Conservation (phyloP, 2,797 vertebrate species). For the Coregonus suidteri region DNA sequence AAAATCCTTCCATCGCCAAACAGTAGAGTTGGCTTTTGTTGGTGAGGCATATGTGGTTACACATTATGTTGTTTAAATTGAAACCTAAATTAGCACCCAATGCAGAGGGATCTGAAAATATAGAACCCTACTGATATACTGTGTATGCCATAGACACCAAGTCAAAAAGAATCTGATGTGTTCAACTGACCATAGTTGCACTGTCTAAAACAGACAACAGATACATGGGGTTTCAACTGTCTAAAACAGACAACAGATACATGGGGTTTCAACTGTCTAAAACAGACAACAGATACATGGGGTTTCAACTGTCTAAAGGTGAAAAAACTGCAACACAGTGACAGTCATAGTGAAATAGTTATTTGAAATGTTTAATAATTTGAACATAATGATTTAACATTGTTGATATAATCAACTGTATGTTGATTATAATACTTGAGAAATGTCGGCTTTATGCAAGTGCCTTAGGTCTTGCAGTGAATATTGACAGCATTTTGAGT, state of each 20-base stretch:
- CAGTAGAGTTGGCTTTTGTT: not conserved
- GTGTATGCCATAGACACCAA: slow-evolving; percentile 15
- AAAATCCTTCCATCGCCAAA: slow-evolving; percentile 10
- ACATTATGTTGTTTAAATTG: not conserved
- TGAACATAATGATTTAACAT: too few relatives aligned
- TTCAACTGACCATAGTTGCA: slow-evolving; percentile 17
- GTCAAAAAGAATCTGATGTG: not conserved
- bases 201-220: slow-evolving; percentile 63
- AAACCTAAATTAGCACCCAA: not conserved
- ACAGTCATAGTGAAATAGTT: too few relatives aligned
- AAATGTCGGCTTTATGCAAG: slow-evolving; percentile 24
- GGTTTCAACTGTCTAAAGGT: not conserved
- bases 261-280: slow-evolving; percentile 36
- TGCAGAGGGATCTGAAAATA: slow-evolving; percentile 70
- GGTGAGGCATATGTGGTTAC: slow-evolving; percentile 4
- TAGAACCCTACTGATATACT: not conserved
- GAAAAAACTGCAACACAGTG: not conserved
- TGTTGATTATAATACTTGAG: not conserved
- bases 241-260: slow-evolving; percentile 61
- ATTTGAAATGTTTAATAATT: not conserved
- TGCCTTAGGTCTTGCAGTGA: not conserved
- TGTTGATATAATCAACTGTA: too few relatives aligned
- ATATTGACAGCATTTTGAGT: not conserved
- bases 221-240: slow-evolving; percentile 31
- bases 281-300: slow-evolving; percentile 57